Evolutionary conservation across 2,797 vertebrate species (phyloP), one percentile per base, ranked within the genome.

Genomic region (Neosilurus hyrtlii): DNA sequence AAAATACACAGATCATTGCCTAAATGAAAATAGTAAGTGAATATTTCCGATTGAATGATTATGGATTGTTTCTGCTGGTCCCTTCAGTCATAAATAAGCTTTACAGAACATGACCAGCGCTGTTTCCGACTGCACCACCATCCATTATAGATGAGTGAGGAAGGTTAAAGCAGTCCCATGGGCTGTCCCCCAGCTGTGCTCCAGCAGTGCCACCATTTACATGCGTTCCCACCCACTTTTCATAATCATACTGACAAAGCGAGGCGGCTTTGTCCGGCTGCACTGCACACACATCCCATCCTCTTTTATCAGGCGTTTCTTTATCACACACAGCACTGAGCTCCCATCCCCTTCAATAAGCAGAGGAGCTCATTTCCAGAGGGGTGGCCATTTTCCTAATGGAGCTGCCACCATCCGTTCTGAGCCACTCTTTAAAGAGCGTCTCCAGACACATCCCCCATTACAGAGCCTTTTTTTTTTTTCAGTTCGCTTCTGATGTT

Each of bases 101-200:
- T 76, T 20, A 82, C 18, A 43, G 59, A 76, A 57, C 66, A 80
- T 72, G 72, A 66, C 72, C 71, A 57, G 35, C 9, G 56, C 54
- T 74, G 61, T 77, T 81, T 62, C 57, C 67, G 84, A 67, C 78
- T 79, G 80, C 68, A 66, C 61, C 54, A 65, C 73, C 86, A 86
- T 87, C 75, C 22, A 86, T 88, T 84, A 89, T 87, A 84, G 67
- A 87, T 84, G 59, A 86, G 56, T 61, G 79, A 66, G 78, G 49
- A 71, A 66, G 72, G 79, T 79, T 79, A 56, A 37, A 84, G 73
- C 75, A 24, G 57, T 85, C 82, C 84, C 82, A 65, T 67, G 84
- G 82, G 78, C 52, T 52, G 12, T 43, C 72, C 83, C 77, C 83
- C 88, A 87, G 82, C 83, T 86, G 85, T 77, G 81, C 74, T 79